These are phyloP conservation scores for Panthera uncia DNA, from an alignment of 2,113 vertebrate genomes.

Conservation along the genomic window DNA sequence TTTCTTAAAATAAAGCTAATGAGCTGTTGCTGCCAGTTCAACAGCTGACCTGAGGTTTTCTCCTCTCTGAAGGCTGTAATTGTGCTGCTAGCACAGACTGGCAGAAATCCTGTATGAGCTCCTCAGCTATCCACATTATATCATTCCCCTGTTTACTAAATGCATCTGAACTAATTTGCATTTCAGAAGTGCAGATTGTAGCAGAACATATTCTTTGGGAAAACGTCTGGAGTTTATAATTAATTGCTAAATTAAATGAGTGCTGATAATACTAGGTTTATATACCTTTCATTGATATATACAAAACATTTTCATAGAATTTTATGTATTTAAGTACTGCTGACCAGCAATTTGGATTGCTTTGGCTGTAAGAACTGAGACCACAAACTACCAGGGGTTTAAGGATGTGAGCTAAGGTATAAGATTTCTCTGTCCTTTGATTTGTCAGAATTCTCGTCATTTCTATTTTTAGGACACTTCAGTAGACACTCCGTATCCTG, in stretches of 20 bases:
- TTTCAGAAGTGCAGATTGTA: background rate
- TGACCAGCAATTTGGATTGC: background rate
- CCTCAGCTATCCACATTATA: background rate
- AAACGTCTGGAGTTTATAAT: background rate
- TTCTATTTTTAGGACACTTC: conserved; percentile 56
- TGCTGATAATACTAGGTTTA: background rate
- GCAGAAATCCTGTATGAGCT: background rate
- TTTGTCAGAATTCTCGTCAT: conserved; percentile 27
- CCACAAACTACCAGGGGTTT: background rate
- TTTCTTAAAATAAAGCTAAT: background rate
- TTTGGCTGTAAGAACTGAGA: background rate
- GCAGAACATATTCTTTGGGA: background rate
- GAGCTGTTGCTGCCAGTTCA: background rate
- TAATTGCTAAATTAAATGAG: conserved; percentile 35
- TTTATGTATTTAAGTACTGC: background rate
- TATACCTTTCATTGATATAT: background rate
- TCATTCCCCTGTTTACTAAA: background rate
- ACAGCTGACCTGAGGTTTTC: background rate
- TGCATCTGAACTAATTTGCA: background rate
- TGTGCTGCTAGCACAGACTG: background rate
- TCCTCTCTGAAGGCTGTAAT: background rate
- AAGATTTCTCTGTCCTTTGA: background rate
- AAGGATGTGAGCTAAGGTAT: background rate
- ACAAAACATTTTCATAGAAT: conserved; percentile 8
- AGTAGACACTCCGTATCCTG: background rate